A percentile compares a stretch with the other conserved stretches of the same genome.
phyloP scores from a whole-genome alignment of 2,797 vertebrate species.

The Antennarius maculatus region DNA sequence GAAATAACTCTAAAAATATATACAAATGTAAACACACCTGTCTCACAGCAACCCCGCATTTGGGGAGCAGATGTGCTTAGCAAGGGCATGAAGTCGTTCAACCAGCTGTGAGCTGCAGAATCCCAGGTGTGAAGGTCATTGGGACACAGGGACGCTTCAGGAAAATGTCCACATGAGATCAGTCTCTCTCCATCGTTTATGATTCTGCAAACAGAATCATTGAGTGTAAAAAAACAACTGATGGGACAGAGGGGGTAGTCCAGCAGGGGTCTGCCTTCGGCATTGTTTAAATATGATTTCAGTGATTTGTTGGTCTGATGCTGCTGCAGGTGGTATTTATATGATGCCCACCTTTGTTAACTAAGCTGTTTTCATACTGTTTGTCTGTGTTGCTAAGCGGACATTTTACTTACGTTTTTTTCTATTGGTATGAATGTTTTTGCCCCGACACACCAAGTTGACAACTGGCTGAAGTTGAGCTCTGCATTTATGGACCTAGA shows the following conservation, averaged over 20 bases:
- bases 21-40: constrained; percentile 57
- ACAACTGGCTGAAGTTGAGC: too few species aligned
- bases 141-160: constrained; percentile 40
- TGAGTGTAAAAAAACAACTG: too few species aligned
- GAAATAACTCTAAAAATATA: constrained; percentile 12
- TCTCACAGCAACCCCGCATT: constrained; percentile 68
- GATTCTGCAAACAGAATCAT: constrained; percentile 17
- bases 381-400: too few species aligned
- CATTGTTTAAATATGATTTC: constrained; percentile 31
- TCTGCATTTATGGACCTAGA: too few species aligned
- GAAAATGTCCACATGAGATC: constrained; percentile 38
- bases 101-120: constrained; percentile 64
- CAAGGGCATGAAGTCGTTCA: constrained; percentile 45
- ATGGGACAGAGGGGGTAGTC: constrained; percentile 10
- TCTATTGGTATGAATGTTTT: too few species aligned
- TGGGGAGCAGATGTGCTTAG: constrained; percentile 70
- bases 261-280: constrained; percentile 67
- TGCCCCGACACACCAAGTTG: too few species aligned
- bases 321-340: background rate
- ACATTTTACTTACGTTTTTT: background rate
- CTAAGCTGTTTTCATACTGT: background rate
- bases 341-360: background rate
- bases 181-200: constrained; percentile 27
- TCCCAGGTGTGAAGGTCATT: constrained; percentile 56
- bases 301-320: too few species aligned